phyloP scores from a whole-genome alignment of 2,113 vertebrate species.

The Scomber scombrus region DNA sequence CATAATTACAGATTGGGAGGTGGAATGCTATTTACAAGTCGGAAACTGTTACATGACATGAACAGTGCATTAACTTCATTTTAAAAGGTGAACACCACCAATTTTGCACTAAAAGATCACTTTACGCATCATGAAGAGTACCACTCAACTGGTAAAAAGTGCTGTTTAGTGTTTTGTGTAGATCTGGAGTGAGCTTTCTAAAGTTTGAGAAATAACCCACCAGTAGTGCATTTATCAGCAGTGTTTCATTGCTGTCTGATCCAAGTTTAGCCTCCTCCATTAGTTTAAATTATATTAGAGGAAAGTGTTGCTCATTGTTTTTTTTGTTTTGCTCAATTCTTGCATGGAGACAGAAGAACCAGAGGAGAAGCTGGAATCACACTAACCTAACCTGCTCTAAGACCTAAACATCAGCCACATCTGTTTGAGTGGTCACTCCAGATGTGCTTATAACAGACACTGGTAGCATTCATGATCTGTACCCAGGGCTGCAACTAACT shows the following conservation, averaged over 20 bases:
- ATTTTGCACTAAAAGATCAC: neutral
- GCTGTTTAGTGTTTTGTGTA: neutral
- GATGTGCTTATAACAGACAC: too few relatives aligned
- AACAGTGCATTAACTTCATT: too few relatives aligned
- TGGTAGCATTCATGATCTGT: too few relatives aligned
- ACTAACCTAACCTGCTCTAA: too few relatives aligned
- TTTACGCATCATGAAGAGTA: neutral
- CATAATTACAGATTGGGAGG: too few relatives aligned
- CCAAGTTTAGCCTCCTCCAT: neutral
- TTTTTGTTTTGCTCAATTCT: neutral
- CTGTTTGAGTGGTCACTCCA: neutral
- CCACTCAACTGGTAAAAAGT: neutral
- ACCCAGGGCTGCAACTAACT: too few relatives aligned
- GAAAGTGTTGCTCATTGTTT: neutral
- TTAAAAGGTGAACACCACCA: neutral
- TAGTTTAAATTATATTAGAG: constrained; percentile 11
- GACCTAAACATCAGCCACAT: too few relatives aligned
- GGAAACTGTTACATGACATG: too few relatives aligned
- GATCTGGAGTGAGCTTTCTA: neutral
- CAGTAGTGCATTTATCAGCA: too few relatives aligned
- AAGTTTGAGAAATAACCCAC: neutral
- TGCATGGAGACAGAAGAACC: too few relatives aligned
- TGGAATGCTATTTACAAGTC: too few relatives aligned
- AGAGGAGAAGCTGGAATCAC: too few relatives aligned
- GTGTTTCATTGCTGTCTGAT: neutral